phyloP scores from a whole-genome alignment of 2,797 vertebrate genomes.

The Peromyscus attwateri region DNA sequence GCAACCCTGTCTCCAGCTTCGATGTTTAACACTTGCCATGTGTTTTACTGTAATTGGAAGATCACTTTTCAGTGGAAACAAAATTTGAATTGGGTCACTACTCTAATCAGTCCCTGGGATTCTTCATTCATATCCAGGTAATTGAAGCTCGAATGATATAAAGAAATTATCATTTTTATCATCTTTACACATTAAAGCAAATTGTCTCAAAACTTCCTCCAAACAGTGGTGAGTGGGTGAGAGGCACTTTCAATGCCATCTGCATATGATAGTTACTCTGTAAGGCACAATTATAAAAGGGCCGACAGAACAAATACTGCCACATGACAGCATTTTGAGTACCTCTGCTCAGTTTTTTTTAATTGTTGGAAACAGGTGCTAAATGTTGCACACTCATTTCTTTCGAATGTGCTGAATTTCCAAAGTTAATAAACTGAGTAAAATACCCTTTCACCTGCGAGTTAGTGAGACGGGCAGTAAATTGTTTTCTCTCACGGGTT shows the following conservation, averaged over 20 bases:
- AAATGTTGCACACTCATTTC: not conserved
- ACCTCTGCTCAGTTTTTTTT: not conserved
- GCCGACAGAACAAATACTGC: too few relatives aligned
- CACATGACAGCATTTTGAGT: not conserved
- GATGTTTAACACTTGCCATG: not conserved
- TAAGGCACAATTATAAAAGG: not conserved
- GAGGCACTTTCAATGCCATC: not conserved
- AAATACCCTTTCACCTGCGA: slow-evolving; percentile 11
- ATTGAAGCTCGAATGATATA: not conserved
- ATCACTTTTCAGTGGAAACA: not conserved
- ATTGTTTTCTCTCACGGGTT: not conserved
- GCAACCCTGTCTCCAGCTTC: not conserved
- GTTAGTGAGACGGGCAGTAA: not conserved
- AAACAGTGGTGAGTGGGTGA: not conserved
- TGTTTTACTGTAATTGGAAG: not conserved
- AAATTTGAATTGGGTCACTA: not conserved
- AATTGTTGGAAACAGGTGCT: not conserved
- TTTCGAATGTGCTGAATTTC: not conserved
- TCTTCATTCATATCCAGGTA: not conserved
- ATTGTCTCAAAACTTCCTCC: not conserved
- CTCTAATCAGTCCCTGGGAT: not conserved
- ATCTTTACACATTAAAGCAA: not conserved
- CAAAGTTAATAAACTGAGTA: slow-evolving; percentile 10
- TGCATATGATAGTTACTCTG: not conserved
- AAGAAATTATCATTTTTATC: slow-evolving; percentile 1